Conservation (phyloP, 2,797 vertebrate genomes). For the Manis crassicaudata region DNA sequence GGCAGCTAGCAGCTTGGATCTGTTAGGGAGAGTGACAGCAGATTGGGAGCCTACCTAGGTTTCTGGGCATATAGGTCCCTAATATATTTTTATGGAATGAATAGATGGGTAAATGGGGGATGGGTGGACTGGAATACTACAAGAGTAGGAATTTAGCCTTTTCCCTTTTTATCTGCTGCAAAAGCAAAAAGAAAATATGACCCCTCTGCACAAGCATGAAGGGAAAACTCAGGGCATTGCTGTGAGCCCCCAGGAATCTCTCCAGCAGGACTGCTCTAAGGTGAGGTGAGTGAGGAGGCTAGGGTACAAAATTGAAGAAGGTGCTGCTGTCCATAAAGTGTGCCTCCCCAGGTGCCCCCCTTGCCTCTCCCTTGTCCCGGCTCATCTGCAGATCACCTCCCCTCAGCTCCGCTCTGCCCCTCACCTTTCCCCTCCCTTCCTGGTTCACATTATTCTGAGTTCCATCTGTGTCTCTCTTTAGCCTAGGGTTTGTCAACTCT, state of each 20-base stretch:
- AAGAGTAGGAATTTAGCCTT: constrained; percentile 13
- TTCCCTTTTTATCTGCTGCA: not conserved
- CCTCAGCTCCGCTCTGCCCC: not conserved
- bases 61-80: not conserved
- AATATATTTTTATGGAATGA: not conserved
- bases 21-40: not conserved
- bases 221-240: not conserved
- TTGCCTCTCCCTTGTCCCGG: not conserved
- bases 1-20: not conserved
- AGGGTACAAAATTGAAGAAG: not conserved
- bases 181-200: not conserved
- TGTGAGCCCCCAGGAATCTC: not conserved
- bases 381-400: not conserved
- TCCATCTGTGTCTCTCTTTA: not conserved
- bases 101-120: not conserved
- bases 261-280: not conserved
- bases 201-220: not conserved
- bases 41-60: not conserved
- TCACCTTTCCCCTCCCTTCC: not conserved
- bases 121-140: not conserved
- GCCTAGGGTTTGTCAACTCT: not conserved
- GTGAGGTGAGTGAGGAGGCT: not conserved
- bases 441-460: not conserved
- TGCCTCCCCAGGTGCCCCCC: not conserved
- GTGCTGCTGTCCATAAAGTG: not conserved